Evolutionary conservation across 2,888 invertebrate species (phyloP), one percentile per base, ranked within the genome.

Genomic region (Cylindroiulus punctatus): DNA sequence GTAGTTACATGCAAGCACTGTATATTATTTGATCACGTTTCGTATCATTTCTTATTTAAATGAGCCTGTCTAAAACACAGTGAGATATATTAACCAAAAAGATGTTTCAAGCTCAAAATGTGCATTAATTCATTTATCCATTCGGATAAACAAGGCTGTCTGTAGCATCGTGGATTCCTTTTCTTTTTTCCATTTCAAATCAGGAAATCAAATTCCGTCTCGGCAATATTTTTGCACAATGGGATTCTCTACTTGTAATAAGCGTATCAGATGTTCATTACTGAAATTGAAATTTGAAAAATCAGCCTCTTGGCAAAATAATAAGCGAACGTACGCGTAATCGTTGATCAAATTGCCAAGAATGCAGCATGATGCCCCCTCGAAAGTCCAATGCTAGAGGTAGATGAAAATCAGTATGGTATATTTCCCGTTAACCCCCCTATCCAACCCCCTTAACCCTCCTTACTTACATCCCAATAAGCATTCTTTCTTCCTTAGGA

Each of bases 201-300:
- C 26, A 0, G 22, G 83, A 83, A 83, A 83, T 83, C 40, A 83
- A 83, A 83, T 83, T 83, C 83, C 83, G 0, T 42, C 40, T n/a
- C 3, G 7, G 22, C 44, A 83, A 42, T 83, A 42, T 42, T 83
- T 83, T 83, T 83, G 42, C 83, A 83, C 83, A 83, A 83, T 40
- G 83, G 44, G 76, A 40, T 83, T 44, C 26, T 83, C 42, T 36
- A 83, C 40, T 83, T 40, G 44, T 83, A 84, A 52, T 84, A 84
- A 84, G 47, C 47, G 84, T 84, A 84, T 84, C 84, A 47, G 52
- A 84, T 84, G 84, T 84, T 84, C 84, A 84, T 84, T 84, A 84
- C 52, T 10, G 32, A 84, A 47, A 84, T 84, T 83, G 83, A 83
- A 42, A 83, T 83, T 83, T 83, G 83, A 83, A 83, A 83, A 83